Conservation (phyloP, 1,140 invertebrate genomes). For the Anoplophora glabripennis region DNA sequence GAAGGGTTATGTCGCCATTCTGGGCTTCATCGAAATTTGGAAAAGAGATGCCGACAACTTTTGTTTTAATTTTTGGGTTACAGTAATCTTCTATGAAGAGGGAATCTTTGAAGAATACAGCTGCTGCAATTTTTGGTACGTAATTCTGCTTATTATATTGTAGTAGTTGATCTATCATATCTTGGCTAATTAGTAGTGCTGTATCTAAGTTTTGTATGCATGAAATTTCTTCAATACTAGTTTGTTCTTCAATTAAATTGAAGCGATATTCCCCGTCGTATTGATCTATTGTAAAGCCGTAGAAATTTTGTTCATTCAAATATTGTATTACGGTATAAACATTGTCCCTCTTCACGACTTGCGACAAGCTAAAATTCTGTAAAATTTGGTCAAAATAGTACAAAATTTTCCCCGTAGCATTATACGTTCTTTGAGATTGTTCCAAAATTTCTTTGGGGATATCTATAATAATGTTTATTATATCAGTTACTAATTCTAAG, state of each 20-base stretch:
- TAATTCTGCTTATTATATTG: not conserved
- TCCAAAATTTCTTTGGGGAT: not conserved
- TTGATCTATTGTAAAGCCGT: not conserved
- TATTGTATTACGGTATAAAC: not conserved
- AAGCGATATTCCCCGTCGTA: not conserved
- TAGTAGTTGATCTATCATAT: not conserved
- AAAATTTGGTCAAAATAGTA: constrained; percentile 5
- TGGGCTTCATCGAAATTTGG: not conserved
- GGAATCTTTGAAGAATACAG: not conserved
- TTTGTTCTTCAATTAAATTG: not conserved
- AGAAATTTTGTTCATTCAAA: not conserved
- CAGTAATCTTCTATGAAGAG: not conserved
- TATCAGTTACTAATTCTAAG: constrained; percentile 2
- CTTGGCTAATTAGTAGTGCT: not conserved
- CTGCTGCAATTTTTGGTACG: not conserved
- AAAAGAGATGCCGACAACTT: not conserved
- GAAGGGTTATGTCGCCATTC: not conserved
- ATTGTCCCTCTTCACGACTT: too few relatives aligned
- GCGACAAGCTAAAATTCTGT: too few relatives aligned
- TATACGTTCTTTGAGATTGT: not conserved
- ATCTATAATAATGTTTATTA: constrained; percentile 5
- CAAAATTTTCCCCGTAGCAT: constrained; percentile 13
- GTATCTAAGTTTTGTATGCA: not conserved
- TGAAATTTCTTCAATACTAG: too few relatives aligned
- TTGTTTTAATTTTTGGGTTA: not conserved